Base-by-base conservation (phyloP, 2,797 vertebrate species). In the Lithobates pipiens region DNA sequence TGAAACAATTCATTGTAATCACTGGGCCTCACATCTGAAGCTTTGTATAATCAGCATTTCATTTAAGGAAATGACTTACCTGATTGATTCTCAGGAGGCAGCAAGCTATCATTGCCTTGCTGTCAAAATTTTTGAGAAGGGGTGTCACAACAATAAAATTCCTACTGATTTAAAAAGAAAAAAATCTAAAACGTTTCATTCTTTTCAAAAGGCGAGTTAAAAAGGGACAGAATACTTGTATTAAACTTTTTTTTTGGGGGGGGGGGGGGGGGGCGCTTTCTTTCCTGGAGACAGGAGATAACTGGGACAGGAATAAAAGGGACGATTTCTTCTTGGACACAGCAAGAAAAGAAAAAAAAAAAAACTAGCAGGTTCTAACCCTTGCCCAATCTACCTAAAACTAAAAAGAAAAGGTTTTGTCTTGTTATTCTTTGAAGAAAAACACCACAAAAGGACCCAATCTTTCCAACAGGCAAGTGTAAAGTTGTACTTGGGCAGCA, bases 1-100 rank as follows among this genome's bases (percentile, higher is more conserved):
- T 95, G 95, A 95, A 95, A 95, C 95, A 95, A 95, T 97, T 97
- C 97, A 99, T 98, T 98, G 94, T 97, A 96, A 98, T 98, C 96
- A 98, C 95, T 94, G 95, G 96, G 95, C 97, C 96, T 95, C 90
- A 96, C 94, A 95, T 92, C 94, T 96, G 94, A 93, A 92, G 93
- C 93, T 95, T 95, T 96, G 96, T 96, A 96, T 96, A 96, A 96
- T 97, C 96, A 96, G 97, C 95, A 94, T 96, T 97, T 98, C 96
- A 97, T 95, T 95, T 86, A 97, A 95, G 95, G 95, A 96, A 97
- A 96, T 97, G 97, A 97, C 97, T 98, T 97, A 94, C 94, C 93
- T 95, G 95, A 95, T 94, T 95, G 94, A 95, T 93, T 94, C 94
- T 95, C 94, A 81, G 92, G 95, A 95, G 94, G 92, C 92, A 93